These are phyloP conservation scores for Zosterops hypoxanthus DNA, from an alignment of 2,113 vertebrate genomes.

Conservation along the genomic window DNA sequence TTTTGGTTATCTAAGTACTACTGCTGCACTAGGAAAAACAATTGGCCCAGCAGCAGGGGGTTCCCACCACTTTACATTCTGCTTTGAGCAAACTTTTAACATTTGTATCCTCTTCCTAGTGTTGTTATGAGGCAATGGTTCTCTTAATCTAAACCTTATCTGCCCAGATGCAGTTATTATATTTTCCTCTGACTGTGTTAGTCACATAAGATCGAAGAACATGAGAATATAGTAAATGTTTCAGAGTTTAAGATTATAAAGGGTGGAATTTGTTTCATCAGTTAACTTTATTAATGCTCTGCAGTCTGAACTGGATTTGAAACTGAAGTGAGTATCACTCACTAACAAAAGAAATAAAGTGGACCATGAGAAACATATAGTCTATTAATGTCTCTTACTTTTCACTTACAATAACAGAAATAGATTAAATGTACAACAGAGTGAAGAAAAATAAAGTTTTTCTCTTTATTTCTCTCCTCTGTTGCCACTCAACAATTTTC, in stretches of 20 bases:
- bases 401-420: background rate
- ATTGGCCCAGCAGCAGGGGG: background rate
- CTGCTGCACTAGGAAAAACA: background rate
- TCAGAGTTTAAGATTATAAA: constrained; percentile 43
- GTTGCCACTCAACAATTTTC: background rate
- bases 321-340: background rate
- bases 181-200: constrained; percentile 26
- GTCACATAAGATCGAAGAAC: constrained; percentile 13
- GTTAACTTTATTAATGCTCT: constrained; percentile 4
- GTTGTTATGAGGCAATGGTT: constrained; percentile 50
- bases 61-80: background rate
- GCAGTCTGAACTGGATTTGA: constrained; percentile 12
- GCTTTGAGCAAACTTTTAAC: constrained; percentile 62
- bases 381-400: background rate
- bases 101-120: constrained; percentile 8
- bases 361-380: background rate
- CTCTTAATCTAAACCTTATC: constrained; percentile 57
- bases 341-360: background rate
- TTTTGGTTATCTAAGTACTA: background rate
- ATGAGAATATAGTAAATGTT: constrained; percentile 42
- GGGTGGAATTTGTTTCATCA: background rate
- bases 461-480: background rate
- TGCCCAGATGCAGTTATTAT: constrained; percentile 33
- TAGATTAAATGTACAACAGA: background rate
- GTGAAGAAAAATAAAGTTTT: background rate